Base-by-base conservation (phyloP, 2,797 vertebrate genomes). In the Neosalanx taihuensis region DNA sequence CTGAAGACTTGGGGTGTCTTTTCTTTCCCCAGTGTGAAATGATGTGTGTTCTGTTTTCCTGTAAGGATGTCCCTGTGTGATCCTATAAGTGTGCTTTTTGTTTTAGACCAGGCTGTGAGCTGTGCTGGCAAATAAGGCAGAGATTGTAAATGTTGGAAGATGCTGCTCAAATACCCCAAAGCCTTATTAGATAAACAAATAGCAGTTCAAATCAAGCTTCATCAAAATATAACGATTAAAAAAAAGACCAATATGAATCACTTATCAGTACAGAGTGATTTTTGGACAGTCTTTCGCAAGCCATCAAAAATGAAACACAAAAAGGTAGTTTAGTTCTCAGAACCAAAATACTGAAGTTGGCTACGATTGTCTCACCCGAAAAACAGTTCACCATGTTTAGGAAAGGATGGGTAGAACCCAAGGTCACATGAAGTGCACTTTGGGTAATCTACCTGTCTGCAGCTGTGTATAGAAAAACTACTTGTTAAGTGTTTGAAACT, bases 101-200 rank as follows among this genome's bases (percentile, higher is more conserved):
- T 35, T 65, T 79, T 56, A 72, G 72, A 82, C 31, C 71, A 84
- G 69, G 76, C 66, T 82, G 64, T 83, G 67, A 79, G 85, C 57
- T 85, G 84, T 79, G 70, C 69, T 82, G 75, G 82, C 81, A 62
- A 82, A 89, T 67, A 87, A 88, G 85, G 85, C 85, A 87, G 89
- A 90, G 91, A 93, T 91, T 93, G 92, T 92, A 91, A 89, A 76
- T 88, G 88, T 86, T 88, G 88, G 88, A 91, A 89, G 89, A 86
- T 92, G 93, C 93, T 93, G 92, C 92, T 93, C 81, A 85, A 89
- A 93, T 82, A 91, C 93, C 93, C 90, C 85, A 76, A 94, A 93
- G 93, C 93, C 92, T 94, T 94, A 93, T 84, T 75, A 89, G 84
- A 89, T 78, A 89, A 79, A 79, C 78, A 62, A 81, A 89, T 78